Evolutionary conservation across 2,888 invertebrate species (phyloP).

Genomic region (Noctua janthe): DNA sequence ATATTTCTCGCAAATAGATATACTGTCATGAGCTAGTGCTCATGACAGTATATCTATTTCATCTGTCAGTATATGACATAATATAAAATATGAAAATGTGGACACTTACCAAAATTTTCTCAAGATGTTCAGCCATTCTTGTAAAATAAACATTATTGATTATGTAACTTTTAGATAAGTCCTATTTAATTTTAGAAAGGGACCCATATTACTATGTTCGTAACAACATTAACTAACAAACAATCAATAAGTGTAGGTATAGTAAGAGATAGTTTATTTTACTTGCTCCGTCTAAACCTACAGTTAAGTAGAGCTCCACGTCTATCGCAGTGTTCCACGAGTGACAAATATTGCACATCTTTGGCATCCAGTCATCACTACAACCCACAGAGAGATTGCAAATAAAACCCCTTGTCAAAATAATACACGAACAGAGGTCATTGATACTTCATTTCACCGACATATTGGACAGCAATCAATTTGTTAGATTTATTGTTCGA

Average conservation of each 20-base stretch:
- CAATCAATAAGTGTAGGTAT: neutral
- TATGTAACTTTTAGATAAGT: neutral
- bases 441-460: constrained; percentile 26
- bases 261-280: neutral
- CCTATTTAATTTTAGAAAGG: too few relatives aligned
- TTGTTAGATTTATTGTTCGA: constrained; percentile 55
- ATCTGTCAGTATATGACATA: too few relatives aligned
- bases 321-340: neutral
- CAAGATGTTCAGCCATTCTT: neutral
- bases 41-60: too few relatives aligned
- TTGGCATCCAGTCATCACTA: neutral
- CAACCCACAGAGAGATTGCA: neutral
- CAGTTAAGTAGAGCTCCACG: neutral
- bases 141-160: neutral
- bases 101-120: too few relatives aligned
- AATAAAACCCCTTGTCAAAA: constrained; percentile 14
- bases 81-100: too few relatives aligned
- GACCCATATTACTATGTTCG: too few relatives aligned
- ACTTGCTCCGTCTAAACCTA: neutral
- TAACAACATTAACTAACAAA: too few relatives aligned
- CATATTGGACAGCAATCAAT: constrained; percentile 42
- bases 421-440: constrained; percentile 19
- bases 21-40: too few relatives aligned
- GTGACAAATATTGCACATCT: neutral
- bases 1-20: too few relatives aligned